Evolutionary conservation across 2,113 vertebrate species (phyloP), one percentile per base, ranked within the genome.

Genomic region (Cynocephalus volans): DNA sequence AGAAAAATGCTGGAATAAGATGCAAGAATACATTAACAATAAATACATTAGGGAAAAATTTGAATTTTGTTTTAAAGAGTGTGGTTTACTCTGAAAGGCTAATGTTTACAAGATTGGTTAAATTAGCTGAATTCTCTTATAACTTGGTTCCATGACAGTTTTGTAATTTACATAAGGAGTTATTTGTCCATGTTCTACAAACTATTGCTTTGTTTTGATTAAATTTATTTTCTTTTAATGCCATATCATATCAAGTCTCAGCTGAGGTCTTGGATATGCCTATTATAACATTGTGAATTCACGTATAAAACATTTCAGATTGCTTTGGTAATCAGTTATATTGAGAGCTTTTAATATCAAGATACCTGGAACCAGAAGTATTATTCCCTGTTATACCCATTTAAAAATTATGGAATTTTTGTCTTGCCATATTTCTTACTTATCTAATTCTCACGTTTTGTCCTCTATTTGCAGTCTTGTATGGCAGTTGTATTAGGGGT

Each of bases 61-160:
- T 48, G 45, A 65, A 45, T 69, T 73, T 75, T 93, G 11, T 72
- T 92, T 87, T 80, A 95, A 69, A 89, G 50, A 82, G 58, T 48
- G 0, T 65, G 23, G 45, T 90, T 64, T 76, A 52, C 17, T 85
- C 90, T 45, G 54, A 60, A 18, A 18, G 70, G 95, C 73, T 56
- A 41, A 70, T 48, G 19, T n/a, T 87, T 56, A 41, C 2, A 56
- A 8, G 6, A 88, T 80, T 60, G 79, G 5, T 62, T 85, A 77
- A 84, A n/a, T 54, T 18, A 60, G 5, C 15, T 88, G 24, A 77
- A 13, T 60, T 94, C 56, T 33, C 18, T 70, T 50, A 58, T 23
- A 56, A 10, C 9, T 69, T 75, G 12, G 24, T 21, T 75, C 19
- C 54, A 28, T 72, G 85, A 28, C 21, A 83, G 21, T 54, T 87